Evolutionary conservation across 2,797 vertebrate genomes (phyloP).

Genomic region (Argya squamiceps): DNA sequence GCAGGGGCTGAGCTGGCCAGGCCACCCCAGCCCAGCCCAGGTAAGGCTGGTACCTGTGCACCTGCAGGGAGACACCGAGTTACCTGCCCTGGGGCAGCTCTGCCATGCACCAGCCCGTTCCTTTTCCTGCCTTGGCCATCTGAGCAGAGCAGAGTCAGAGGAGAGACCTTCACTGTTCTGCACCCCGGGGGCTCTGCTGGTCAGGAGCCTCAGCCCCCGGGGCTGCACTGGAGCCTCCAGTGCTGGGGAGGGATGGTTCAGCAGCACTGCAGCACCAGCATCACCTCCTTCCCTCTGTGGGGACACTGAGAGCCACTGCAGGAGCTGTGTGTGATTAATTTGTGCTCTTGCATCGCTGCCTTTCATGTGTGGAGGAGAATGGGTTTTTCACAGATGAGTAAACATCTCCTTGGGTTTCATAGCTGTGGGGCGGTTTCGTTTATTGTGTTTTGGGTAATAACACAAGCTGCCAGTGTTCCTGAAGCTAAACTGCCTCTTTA

Average conservation of each 20-base stretch:
- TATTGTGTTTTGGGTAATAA: constrained; percentile 39
- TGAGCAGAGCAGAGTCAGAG: accelerated
- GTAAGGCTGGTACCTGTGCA: neutral
- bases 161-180: neutral
- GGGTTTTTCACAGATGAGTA: constrained; percentile 51
- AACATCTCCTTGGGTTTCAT: constrained; percentile 33
- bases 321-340: neutral
- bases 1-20: neutral
- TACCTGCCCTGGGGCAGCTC: accelerated
- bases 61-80: accelerated
- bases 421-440: constrained; percentile 29
- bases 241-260: accelerated
- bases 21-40: neutral
- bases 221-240: neutral
- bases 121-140: neutral
- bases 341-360: constrained; percentile 31
- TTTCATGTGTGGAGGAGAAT: constrained; percentile 40
- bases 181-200: accelerated
- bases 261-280: neutral
- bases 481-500: constrained; percentile 35
- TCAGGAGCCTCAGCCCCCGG: accelerated
- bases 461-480: neutral
- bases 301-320: neutral
- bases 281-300: neutral
- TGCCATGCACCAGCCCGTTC: accelerated